Base-by-base conservation (phyloP, 1,140 invertebrate species). In the Drosophila neocordata region DNA sequence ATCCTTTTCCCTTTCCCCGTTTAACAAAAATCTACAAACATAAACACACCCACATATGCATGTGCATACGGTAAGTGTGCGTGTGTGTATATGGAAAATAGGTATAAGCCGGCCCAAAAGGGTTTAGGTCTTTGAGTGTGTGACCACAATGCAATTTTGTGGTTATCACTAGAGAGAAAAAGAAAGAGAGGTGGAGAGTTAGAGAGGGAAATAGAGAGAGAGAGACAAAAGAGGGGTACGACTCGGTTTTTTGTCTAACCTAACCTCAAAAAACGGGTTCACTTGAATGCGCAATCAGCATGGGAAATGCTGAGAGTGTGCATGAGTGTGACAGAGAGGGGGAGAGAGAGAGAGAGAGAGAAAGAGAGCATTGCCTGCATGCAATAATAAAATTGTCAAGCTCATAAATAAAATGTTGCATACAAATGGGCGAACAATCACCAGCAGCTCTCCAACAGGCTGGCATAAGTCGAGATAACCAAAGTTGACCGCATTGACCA, bases 81-180 rank as follows among this genome's bases (percentile, higher is more conserved):
- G 27, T 1, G 4, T 48, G 41, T 18, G 51, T 63, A 60, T 70
- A 74, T 74, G 72, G 67, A 69, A 73, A 69, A 60, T 58, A 70
- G 55, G 59, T 24, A 48, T 48, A 48, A 48, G 70, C 65, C 59
- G 53, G 22, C 20, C 41, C 18, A 48, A 31, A 48, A 48, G n/a
- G 41, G 51, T 64, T 68, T 53, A 71, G 64, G 56, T 58, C 35
- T 58, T 31, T 34, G 52, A 37, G 15, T 34, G 27, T 56, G 53
- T 56, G 53, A 76, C 73, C 73, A 73, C 73, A 76, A 76, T 76
- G 73, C 64, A 76, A 76, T 76, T 73, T 76, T 76, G 73, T 72
- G 73, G 73, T 61, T 67, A 44, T 63, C 73, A 68, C 69, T 55
- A 44, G 62, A 61, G 56, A 35, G 69, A 41, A 55, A 57, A 31